Conservation (phyloP, 2,113 vertebrate genomes). For the Heteronetta atricapilla region DNA sequence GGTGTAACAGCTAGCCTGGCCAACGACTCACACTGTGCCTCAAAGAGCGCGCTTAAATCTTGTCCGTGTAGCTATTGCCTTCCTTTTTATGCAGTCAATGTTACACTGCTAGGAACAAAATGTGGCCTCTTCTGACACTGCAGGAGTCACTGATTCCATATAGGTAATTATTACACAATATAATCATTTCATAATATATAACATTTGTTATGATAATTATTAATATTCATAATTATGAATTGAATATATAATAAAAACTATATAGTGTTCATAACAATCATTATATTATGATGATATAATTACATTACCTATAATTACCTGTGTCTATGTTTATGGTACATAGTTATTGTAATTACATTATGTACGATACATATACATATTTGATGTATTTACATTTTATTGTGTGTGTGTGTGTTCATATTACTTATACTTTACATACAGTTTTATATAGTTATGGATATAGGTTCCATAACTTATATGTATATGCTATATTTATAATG, state of each 20-base stretch:
- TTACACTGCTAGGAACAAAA: neutral
- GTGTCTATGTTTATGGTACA: no score
- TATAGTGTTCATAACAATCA: no score
- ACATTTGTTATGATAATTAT: no score
- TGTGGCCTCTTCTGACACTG: neutral
- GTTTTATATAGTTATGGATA: neutral
- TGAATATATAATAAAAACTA: no score
- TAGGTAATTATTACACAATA: neutral
- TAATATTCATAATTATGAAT: no score
- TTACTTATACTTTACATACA: neutral
- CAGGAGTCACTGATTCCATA: neutral
- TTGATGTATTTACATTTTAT: neutral
- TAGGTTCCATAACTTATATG: neutral
- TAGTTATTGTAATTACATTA: neutral
- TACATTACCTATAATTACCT: no score
- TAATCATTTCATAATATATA: no score
- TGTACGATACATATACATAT: neutral
- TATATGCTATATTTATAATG: no score
- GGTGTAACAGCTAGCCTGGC: accelerated
- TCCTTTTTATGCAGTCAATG: neutral
- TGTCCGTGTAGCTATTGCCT: neutral
- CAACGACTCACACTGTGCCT: accelerated
- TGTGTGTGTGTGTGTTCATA: neutral
- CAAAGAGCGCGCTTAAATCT: neutral
- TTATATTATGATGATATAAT: no score